Evolutionary conservation across 2,888 invertebrate genomes (phyloP), one percentile per base, ranked within the genome.

Genomic region (Melikaiella ostensackeni): DNA sequence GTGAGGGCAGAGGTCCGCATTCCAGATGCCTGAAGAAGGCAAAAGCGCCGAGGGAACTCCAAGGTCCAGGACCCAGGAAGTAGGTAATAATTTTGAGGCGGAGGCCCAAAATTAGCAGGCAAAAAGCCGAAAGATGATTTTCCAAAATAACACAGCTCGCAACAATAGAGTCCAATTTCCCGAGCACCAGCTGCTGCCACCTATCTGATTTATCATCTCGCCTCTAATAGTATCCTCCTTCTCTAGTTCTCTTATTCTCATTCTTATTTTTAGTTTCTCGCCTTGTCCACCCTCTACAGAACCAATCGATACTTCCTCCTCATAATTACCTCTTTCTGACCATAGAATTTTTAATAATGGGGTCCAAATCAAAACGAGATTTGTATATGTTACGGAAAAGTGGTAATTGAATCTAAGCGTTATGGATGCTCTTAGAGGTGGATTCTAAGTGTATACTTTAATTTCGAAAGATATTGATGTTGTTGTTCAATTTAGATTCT

Each of bases 91-190:
- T 90, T 89, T 89, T 80, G 84, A 79, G 81, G 82, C 81, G 78
- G 82, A 78, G 87, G 80, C 84, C 82, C 82, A 82, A 89, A 91
- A 91, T 91, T 91, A 90, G 89, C 91, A 85, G 87, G 87, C 87
- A 87, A 89, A 89, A 88, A 87, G 84, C 85, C 85, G 84, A 86
- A 85, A 87, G 88, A 90, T 89, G 90, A 90, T 90, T 91, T 91
- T 90, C 90, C 89, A 88, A 90, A 91, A 90, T 86, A 87, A 85
- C 79, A 85, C 83, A 84, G 86, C 82, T 83, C 82, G 81, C 80
- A 78, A 86, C 86, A 86, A 86, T 85, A 83, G 82, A 82, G 86
- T 83, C 80, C 87, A 88, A 88, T 90, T 89, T 90, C 87, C 89
- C 89, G 89, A 81, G 85, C 81, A 88, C 89, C 91, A 91, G 90